Conservation (phyloP, 2,797 vertebrate genomes). For the Sebastes flavidus region DNA sequence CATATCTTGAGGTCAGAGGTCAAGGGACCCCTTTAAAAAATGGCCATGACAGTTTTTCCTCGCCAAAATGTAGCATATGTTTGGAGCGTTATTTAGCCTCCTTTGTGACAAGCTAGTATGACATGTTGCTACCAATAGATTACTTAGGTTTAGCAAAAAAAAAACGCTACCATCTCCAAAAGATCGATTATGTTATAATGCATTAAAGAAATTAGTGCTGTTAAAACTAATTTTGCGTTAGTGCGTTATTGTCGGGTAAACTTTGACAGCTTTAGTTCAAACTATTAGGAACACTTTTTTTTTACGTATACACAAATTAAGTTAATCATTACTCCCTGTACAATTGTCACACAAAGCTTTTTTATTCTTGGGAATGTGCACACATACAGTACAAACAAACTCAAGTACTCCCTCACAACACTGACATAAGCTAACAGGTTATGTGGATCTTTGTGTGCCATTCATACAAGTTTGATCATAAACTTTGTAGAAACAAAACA, state of each 20-base stretch:
- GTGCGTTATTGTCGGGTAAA: accelerated
- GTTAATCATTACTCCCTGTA: not conserved
- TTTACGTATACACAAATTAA: not conserved
- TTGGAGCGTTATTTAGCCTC: no score
- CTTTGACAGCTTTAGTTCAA: not conserved
- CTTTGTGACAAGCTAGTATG: no score
- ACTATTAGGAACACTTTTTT: not conserved
- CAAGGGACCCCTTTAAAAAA: no score
- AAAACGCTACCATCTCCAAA: no score
- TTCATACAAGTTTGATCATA: constrained; percentile 25
- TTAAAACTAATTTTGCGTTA: no score
- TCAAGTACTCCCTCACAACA: not conserved
- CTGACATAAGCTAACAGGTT: not conserved
- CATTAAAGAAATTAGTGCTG: no score
- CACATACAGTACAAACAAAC: not conserved
- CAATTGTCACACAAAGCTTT: not conserved
- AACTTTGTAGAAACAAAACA: not conserved
- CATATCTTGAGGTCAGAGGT: no score
- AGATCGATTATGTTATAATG: not conserved
- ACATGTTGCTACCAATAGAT: no score
- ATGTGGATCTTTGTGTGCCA: not conserved
- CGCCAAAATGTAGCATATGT: no score
- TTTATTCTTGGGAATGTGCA: not conserved
- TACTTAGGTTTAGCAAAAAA: no score
- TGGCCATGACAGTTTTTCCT: no score